Base-by-base conservation (phyloP, 2,113 vertebrate species). In the Aspidoscelis tigris region DNA sequence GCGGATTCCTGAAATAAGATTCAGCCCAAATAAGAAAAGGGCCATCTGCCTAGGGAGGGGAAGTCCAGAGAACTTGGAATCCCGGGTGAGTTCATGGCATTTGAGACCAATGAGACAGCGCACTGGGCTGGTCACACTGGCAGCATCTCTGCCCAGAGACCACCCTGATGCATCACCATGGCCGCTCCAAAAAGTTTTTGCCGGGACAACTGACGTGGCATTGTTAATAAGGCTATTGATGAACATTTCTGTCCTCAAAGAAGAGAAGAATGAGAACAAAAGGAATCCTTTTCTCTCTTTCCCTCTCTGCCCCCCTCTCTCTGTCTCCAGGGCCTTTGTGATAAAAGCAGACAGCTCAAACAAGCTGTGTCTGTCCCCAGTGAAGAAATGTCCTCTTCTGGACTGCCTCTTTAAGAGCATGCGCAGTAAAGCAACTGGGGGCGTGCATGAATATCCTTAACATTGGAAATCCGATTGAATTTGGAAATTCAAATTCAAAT, bases 31-130 rank as follows among this genome's bases (percentile, higher is more conserved):
- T 33, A 78, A 88, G 89, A 85, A 88, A 75, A 61, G 58, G 18
- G 1, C 2, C 41, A 14, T 88, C 89, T 91, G 64, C 86, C 88
- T 33, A 90, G 92, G 93, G 90, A 90, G 92, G 93, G 90, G 88
- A 91, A 89, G 69, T 88, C 91, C 90, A 8, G 86, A 0, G 85
- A 50, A 83, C 81, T 86, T 86, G 83, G 81, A 20, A 10, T 87
- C 66, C 14, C 78, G 16, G 75, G 71, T 85, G 68, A 50, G 85
- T 87, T 87, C 74, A 77, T 68, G 0, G 11, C 79, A 16, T 82
- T 61, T 69, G 85, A 76, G 65, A 9, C 66, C 0, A 1, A 26
- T 76, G 84, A 78, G 74, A 22, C 39, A 53, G 20, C 9, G 5
- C 41, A 26, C 4, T 11, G 21, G 66, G 50, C 61, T 55, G 78